phyloP scores from a whole-genome alignment of 1,140 invertebrate species.

The Drosophila repletoides region DNA sequence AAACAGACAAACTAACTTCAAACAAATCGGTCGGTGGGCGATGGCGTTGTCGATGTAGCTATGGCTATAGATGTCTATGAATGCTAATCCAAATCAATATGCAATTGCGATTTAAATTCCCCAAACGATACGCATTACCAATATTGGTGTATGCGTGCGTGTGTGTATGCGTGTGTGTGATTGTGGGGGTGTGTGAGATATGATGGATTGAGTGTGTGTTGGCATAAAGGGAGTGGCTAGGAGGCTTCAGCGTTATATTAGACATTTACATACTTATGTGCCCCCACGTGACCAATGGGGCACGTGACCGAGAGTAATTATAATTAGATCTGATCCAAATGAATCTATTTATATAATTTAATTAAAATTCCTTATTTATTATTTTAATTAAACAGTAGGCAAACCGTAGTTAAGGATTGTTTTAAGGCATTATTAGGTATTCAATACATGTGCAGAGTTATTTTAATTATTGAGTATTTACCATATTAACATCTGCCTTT shows the following conservation, averaged over 20 bases:
- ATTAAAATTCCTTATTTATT: too few species aligned
- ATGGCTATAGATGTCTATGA: too few species aligned
- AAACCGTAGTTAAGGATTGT: too few species aligned
- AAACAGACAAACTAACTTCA: slow-evolving; percentile 49
- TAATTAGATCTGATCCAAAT: neutral
- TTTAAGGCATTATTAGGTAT: too few species aligned
- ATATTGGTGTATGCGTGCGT: neutral
- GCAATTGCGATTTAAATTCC: slow-evolving; percentile 58
- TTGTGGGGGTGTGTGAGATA: neutral
- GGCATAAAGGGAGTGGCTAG: neutral
- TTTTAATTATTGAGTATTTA: too few species aligned
- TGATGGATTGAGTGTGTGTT: neutral
- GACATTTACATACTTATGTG: too few species aligned
- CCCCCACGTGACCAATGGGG: neutral
- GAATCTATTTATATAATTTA: too few species aligned
- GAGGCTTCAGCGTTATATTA: too few species aligned
- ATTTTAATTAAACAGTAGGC: too few species aligned
- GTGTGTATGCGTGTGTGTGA: neutral
- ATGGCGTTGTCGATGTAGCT: too few species aligned
- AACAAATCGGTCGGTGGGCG: slow-evolving; percentile 8
- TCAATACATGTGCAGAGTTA: too few species aligned
- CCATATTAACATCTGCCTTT: too few species aligned
- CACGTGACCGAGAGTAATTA: neutral
- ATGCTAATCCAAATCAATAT: slow-evolving; percentile 63
- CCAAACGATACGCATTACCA: slow-evolving; percentile 47